Evolutionary conservation across 2,888 invertebrate genomes (phyloP).

Genomic region (Creontiades dilutus): DNA sequence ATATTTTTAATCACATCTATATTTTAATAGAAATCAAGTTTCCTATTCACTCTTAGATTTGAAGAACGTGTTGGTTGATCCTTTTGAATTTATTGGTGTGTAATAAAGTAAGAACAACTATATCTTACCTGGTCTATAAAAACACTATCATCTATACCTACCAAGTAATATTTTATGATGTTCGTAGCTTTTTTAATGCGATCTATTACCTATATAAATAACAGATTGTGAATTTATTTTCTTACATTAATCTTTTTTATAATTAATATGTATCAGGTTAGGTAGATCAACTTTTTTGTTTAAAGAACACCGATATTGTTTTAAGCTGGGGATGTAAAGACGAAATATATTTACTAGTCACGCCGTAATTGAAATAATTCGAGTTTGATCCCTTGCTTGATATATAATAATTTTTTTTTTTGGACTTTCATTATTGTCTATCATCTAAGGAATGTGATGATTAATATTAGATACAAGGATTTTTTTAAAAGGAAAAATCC

Average conservation of each 20-base stretch:
- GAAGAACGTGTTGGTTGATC: conserved; percentile 65
- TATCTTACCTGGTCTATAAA: conserved; percentile 49
- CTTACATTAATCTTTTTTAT: conserved; percentile 70
- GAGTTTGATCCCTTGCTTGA: conserved; percentile 39
- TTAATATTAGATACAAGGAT: conserved; percentile 63
- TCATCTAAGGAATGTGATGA: conserved; percentile 69
- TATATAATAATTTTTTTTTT: conserved; percentile 52
- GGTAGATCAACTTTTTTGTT: conserved; percentile 31
- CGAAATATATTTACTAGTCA: neutral
- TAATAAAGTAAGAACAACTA: conserved; percentile 44
- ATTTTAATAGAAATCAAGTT: conserved; percentile 72
- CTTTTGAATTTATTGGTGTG: conserved; percentile 69
- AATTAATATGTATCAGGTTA: conserved; percentile 57
- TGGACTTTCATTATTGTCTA: conserved; percentile 57
- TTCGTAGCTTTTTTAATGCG: conserved; percentile 69
- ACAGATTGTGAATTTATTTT: conserved; percentile 72
- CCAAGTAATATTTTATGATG: conserved; percentile 62
- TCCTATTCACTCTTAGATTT: conserved; percentile 59
- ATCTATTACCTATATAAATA: conserved; percentile 53
- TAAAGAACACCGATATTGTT: neutral
- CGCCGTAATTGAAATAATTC: neutral
- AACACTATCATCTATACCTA: conserved; percentile 58
- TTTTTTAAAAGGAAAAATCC: neutral
- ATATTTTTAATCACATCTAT: conserved; percentile 72
- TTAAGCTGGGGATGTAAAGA: neutral